Conservation (phyloP, 2,797 vertebrate genomes). For the Mycteria americana region DNA sequence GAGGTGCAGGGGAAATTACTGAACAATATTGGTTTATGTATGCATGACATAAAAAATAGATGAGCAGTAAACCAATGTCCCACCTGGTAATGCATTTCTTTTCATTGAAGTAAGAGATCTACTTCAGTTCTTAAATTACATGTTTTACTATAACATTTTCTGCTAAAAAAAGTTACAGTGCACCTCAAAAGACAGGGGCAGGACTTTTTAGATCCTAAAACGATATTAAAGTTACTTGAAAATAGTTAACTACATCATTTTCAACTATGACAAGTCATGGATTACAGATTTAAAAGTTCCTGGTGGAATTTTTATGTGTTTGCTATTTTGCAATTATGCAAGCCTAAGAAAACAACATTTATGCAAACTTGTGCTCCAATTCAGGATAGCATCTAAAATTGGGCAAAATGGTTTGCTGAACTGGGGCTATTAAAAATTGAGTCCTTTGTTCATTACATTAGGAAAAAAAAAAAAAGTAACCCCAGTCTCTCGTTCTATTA, state of each 20-base stretch:
- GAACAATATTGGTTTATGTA: slow-evolving; percentile 25
- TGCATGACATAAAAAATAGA: slow-evolving; percentile 42
- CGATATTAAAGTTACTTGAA: background rate
- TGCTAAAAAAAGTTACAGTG: background rate
- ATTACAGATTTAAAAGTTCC: background rate
- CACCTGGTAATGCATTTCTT: slow-evolving; percentile 66
- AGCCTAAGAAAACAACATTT: background rate
- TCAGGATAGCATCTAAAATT: slow-evolving; percentile 14
- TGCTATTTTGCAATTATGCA: background rate
- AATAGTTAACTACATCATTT: background rate
- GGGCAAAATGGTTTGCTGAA: slow-evolving; percentile 7
- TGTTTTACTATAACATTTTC: background rate
- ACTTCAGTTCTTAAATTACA: background rate
- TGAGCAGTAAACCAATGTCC: slow-evolving; percentile 44
- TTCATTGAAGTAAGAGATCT: background rate
- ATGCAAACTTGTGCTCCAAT: background rate
- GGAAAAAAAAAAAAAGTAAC: background rate
- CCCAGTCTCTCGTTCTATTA: background rate
- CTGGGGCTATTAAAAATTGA: background rate
- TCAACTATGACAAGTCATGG: background rate
- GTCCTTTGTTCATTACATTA: background rate
- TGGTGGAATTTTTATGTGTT: background rate
- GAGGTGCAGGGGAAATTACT: background rate
- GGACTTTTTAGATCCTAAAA: background rate
- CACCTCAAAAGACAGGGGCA: background rate